Evolutionary conservation across 2,113 vertebrate species (phyloP).

Genomic region (Columbina picui): DNA sequence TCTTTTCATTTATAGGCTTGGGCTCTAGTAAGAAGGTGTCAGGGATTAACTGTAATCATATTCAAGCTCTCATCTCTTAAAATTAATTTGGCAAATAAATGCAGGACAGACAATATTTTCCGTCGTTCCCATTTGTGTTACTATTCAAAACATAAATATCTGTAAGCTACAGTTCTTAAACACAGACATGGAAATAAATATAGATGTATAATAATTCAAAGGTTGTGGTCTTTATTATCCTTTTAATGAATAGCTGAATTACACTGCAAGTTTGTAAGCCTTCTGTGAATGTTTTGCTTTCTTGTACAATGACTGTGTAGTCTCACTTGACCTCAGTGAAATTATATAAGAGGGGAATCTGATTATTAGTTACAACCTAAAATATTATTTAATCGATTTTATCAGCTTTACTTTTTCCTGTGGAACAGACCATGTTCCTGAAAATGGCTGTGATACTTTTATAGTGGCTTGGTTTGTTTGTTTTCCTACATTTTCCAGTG

Average conservation of each 20-base stretch:
- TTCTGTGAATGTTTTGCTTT: neutral
- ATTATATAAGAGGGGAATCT: neutral
- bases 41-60: neutral
- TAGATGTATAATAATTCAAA: neutral
- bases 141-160: neutral
- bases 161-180: neutral
- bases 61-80: neutral
- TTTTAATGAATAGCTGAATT: conserved; percentile 19
- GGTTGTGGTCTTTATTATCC: neutral
- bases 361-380: neutral
- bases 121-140: neutral
- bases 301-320: neutral
- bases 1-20: neutral
- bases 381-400: neutral
- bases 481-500: neutral
- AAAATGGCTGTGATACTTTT: neutral
- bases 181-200: neutral
- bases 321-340: neutral
- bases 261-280: neutral
- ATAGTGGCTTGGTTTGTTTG: neutral
- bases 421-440: neutral
- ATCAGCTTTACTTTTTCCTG: neutral
- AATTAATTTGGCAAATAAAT: neutral
- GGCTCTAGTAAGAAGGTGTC: neutral
- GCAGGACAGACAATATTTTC: neutral